These are phyloP conservation scores for Ovis aries DNA, from an alignment of 2,113 vertebrate genomes.

Conservation along the genomic window DNA sequence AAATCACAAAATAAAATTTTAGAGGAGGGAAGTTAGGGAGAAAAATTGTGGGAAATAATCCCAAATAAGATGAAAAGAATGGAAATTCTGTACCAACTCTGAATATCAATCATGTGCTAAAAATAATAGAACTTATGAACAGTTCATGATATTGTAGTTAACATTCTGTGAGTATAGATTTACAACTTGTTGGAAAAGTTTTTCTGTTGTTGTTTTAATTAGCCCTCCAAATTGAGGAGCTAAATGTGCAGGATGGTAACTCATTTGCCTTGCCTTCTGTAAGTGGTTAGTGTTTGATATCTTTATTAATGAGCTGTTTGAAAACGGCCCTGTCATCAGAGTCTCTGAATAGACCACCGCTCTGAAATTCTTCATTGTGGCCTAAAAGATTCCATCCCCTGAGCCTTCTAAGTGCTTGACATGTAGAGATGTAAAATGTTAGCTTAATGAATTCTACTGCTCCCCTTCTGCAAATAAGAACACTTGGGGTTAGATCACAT, in stretches of 20 bases:
- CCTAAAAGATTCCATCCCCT: not conserved
- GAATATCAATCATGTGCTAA: not conserved
- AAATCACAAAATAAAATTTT: slow-evolving; percentile 1
- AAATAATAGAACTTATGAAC: not conserved
- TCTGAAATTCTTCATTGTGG: not conserved
- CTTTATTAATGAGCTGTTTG: slow-evolving; percentile 4
- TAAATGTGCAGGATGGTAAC: not conserved
- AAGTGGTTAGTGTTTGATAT: not conserved
- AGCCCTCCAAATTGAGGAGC: not conserved
- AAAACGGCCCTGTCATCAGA: not conserved
- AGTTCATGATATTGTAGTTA: not conserved
- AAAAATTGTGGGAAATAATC: not conserved
- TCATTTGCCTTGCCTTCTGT: not conserved
- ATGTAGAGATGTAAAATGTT: not conserved
- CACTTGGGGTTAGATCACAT: not conserved
- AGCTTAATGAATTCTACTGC: not conserved
- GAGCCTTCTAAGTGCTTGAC: not conserved
- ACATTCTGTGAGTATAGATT: not conserved
- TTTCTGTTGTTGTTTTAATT: not conserved
- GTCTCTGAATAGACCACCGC: not conserved
- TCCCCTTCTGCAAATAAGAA: not conserved
- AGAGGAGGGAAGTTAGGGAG: not conserved
- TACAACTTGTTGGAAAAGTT: not conserved
- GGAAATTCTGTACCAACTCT: not conserved
- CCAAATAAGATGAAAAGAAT: not conserved